Base-by-base conservation (phyloP, 2,888 invertebrate species). In the Teleogryllus oceanicus region DNA sequence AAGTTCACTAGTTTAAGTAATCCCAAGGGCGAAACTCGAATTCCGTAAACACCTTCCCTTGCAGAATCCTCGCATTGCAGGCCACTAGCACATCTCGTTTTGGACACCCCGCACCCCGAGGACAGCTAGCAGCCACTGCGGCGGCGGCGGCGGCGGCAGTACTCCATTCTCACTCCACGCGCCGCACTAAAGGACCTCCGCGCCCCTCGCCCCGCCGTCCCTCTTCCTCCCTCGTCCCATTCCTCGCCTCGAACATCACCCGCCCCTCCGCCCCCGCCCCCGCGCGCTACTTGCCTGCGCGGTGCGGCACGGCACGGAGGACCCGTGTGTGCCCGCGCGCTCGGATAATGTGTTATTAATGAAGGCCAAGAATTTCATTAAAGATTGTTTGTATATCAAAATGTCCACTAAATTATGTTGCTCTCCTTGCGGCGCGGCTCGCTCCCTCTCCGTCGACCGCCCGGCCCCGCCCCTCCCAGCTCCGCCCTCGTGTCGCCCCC, bases 361-460 rank as follows among this genome's bases (percentile, higher is more conserved):
- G 90, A 90, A 90, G 89, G 89, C 88, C 90, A 90, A 90, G 90
- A 90, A 90, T 90, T 90, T 90, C 90, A 90, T 90, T 90, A 89
- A 89, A 89, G 89, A 89, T 89, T 89, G 89, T 89, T 89, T 89
- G 89, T 89, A 89, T 89, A 89, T 89, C 89, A 89, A 89, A 89
- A 88, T 88, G 89, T 89, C 89, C 89, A 89, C 88, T 89, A 89
- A 89, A 89, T 89, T 89, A 89, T 89, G 87, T 84, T 81, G 78
- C 79, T 80, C 74, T 83, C 83, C 37, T 37, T 8, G 37, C 37
- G 37, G 8, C 37, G 8, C 37, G 8, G 37, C 37, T 37, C 37
- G 37, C 37, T 37, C 37, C 37, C 37, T 37, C 37, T 37, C 37
- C 37, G 37, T 37, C 37, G 37, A 37, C 37, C 37, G 8, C 37